These are phyloP conservation scores for Pseudomyrmex concolor DNA, from an alignment of 1,140 invertebrate genomes.

Conservation along the genomic window DNA sequence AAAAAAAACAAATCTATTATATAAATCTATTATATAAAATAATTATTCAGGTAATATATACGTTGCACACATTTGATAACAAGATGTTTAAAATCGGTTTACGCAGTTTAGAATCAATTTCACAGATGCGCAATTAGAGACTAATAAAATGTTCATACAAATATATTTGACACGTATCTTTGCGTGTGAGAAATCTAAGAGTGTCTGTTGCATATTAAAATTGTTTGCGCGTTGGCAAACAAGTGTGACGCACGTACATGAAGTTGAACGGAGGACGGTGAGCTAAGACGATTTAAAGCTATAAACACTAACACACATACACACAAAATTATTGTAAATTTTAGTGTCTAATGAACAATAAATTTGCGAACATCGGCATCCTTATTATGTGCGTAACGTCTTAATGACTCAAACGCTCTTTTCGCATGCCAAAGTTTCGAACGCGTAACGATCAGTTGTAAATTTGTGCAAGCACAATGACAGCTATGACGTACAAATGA, in stretches of 20 bases:
- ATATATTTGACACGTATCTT: not conserved
- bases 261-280: not conserved
- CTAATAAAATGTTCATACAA: constrained; percentile 18
- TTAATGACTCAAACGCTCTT: not conserved
- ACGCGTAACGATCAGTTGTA: not conserved
- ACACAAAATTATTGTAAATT: not conserved
- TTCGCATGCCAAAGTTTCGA: not conserved
- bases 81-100: constrained; percentile 10
- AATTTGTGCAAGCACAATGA: not conserved
- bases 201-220: constrained; percentile 13
- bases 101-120: not conserved
- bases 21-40: too few relatives aligned
- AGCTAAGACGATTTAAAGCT: not conserved
- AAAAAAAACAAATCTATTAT: too few relatives aligned
- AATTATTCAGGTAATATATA: too few relatives aligned
- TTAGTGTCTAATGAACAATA: not conserved
- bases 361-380: not conserved
- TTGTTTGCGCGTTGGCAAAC: constrained; percentile 20
- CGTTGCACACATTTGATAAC: not conserved
- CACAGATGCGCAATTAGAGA: constrained; percentile 20
- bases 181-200: not conserved
- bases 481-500: not conserved
- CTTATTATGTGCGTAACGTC: not conserved
- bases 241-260: not conserved
- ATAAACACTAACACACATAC: not conserved